A percentile compares a stretch with the other conserved stretches of the same genome.
These are phyloP conservation scores for Protophormia terraenovae DNA, from an alignment of 2,888 invertebrate species.

Conservation along the genomic window DNA sequence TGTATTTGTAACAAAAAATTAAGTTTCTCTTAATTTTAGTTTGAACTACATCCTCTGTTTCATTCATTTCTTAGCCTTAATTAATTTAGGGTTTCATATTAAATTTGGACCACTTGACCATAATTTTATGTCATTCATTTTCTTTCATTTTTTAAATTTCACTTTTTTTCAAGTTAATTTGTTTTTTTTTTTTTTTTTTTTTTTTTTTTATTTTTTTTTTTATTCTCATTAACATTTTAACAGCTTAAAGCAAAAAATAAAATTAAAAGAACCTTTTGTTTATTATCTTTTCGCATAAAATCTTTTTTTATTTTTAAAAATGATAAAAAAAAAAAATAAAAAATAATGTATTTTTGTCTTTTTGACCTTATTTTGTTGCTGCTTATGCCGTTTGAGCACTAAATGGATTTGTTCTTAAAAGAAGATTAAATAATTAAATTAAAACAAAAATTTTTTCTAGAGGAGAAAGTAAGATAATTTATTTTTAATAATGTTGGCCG, in stretches of 20 bases:
- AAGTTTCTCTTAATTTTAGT: no score
- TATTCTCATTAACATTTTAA: constrained; percentile 11
- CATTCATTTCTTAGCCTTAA: neutral
- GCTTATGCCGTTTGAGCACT: neutral
- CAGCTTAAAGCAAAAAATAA: neutral
- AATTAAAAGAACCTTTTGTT: neutral
- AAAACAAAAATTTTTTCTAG: neutral
- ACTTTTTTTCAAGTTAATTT: neutral
- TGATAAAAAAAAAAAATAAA: neutral
- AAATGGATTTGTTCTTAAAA: neutral
- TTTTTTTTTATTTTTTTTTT: neutral
- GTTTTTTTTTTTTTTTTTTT: neutral
- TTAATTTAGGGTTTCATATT: neutral
- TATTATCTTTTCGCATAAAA: constrained; percentile 14
- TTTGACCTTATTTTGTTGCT: constrained; percentile 6
- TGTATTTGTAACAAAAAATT: no score
- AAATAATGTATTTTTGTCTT: neutral
- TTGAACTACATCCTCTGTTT: no score
- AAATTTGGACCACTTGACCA: neutral
- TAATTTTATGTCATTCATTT: neutral
- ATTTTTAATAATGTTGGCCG: neutral
- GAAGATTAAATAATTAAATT: neutral
- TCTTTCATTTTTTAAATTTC: neutral
- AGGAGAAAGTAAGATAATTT: neutral
- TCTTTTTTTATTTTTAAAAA: neutral